phyloP scores from a whole-genome alignment of 2,113 vertebrate species.

The Mus pahari region DNA sequence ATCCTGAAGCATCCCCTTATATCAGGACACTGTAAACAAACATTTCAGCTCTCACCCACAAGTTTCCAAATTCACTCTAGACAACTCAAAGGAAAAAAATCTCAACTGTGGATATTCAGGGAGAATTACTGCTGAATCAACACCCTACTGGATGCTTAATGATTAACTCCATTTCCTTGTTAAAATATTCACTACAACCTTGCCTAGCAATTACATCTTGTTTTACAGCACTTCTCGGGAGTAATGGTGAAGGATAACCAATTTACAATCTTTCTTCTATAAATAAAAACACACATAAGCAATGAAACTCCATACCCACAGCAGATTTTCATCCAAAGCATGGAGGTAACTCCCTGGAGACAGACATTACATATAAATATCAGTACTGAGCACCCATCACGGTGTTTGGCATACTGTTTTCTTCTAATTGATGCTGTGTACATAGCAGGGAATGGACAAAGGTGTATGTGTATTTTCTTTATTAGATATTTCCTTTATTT shows the following conservation, averaged over 20 bases:
- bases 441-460: not conserved
- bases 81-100: conserved; percentile 28
- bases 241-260: conserved; percentile 21
- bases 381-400: not conserved
- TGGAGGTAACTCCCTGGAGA: not conserved
- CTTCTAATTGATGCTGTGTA: not conserved
- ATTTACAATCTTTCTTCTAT: conserved; percentile 54
- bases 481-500: too few relatives aligned
- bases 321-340: conserved; percentile 48
- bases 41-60: not conserved
- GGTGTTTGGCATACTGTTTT: not conserved
- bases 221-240: conserved; percentile 53
- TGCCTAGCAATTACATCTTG: conserved; percentile 18
- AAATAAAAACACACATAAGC: conserved; percentile 56
- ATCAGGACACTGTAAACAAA: conserved; percentile 19
- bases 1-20: not conserved
- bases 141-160: conserved; percentile 45
- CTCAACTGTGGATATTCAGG: conserved; percentile 6
- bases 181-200: conserved; percentile 61
- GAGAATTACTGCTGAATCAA: conserved; percentile 56
- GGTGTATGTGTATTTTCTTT: not conserved
- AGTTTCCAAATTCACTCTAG: conserved; percentile 28
- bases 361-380: not conserved
- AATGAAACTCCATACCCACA: conserved; percentile 40
- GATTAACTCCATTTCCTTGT: conserved; percentile 49